These are phyloP conservation scores for Alligator mississippiensis DNA, from an alignment of 2,113 vertebrate genomes.

Conservation along the genomic window DNA sequence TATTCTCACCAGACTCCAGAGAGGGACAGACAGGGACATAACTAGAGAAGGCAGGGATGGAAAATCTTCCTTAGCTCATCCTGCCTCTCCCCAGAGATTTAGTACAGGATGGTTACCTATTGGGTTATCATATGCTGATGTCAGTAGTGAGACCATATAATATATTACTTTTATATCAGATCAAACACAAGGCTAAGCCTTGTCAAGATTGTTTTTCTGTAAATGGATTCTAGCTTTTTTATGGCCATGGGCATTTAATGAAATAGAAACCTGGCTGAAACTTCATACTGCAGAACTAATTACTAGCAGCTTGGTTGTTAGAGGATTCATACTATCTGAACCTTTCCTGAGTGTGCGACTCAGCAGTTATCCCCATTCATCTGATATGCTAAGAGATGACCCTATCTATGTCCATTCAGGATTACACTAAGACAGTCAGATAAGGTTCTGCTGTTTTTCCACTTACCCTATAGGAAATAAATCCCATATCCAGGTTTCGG, in stretches of 20 bases:
- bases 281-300: background rate
- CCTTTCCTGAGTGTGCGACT: background rate
- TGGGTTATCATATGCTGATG: background rate
- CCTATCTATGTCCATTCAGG: background rate
- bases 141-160: background rate
- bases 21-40: background rate
- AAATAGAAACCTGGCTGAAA: background rate
- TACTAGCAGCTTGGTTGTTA: background rate
- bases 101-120: background rate
- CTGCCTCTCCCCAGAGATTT: background rate
- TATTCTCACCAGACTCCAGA: background rate
- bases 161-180: background rate
- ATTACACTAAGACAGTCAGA: background rate
- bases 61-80: background rate
- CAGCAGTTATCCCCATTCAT: background rate
- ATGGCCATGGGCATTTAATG: background rate
- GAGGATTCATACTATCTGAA: background rate
- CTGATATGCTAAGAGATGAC: background rate
- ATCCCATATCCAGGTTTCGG: conserved; percentile 89
- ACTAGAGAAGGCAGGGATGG: background rate
- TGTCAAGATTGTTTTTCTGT: background rate
- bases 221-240: background rate
- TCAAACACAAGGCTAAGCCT: background rate
- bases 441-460: background rate
- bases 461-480: conserved; percentile 84